Base-by-base conservation (phyloP, 2,113 vertebrate species). In the Haemorhous mexicanus region DNA sequence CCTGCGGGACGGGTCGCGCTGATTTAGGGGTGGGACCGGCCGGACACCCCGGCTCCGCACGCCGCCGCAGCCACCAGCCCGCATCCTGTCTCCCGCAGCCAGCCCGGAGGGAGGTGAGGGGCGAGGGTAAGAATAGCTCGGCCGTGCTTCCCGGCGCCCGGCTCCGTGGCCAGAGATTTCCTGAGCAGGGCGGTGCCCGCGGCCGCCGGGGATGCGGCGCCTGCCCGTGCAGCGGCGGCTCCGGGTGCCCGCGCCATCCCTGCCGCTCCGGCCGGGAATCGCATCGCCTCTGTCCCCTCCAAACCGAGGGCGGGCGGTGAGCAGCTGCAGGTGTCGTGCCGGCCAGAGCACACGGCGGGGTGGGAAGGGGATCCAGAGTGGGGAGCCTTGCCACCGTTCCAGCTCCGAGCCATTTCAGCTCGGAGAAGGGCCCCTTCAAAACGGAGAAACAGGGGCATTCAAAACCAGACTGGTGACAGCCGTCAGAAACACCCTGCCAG, bases 341-440 rank as follows among this genome's bases (percentile, higher is more conserved):
- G 21, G 41, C 37, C 62, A 9, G 44, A 62, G 56, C n/a, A 0
- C 2, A 0, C 1, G 0, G 1, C 1, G 13, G 56, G 47, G 9
- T 14, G 66, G 56, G 50, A 37, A 52, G 39, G 33, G 32, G 3
- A n/a, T 26, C n/a, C n/a, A 4, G 35, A 2, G 30, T 4, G 26
- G 53, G 41, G 33, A 37, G 20, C 4, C 2, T 0, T 4, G 13
- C 2, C 7, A 10, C 32, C 58, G 1, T 8, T 49, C 49, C 67
- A 10, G 20, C 30, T 19, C 44, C 2, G 7, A 58, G 59, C 13
- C 10, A 0, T 7, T 59, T 46, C 23, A 27, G 62, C 37, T 52
- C 8, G 0, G 21, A 18, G 39, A 43, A 79, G 9, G 10, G 47
- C 27, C 32, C 53, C 20, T 52, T 13, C 18, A 32, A 9, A 16